Evolutionary conservation across 2,797 vertebrate genomes (phyloP).

Genomic region (Epinephelus awoara): DNA sequence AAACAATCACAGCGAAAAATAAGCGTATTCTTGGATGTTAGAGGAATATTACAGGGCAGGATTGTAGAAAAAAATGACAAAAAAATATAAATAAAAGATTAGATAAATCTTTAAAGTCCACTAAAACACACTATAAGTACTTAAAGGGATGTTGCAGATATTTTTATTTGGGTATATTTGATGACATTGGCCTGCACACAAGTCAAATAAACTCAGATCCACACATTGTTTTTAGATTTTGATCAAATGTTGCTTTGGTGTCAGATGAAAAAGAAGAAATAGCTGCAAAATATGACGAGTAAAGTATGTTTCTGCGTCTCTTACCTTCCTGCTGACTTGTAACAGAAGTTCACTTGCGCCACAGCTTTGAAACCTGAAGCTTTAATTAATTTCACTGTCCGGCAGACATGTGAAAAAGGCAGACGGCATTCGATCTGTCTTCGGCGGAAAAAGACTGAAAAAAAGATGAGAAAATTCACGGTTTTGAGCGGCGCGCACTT

Average conservation of each 20-base stretch:
- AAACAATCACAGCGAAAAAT: background rate
- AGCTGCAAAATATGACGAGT: background rate
- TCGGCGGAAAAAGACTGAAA: background rate
- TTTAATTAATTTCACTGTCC: conserved; percentile 28
- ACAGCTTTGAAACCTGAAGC: conserved; percentile 35
- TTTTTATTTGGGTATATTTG: background rate
- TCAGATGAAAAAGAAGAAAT: background rate
- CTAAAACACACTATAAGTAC: background rate
- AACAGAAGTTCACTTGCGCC: conserved; percentile 38
- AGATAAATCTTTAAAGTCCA: background rate
- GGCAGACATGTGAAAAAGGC: conserved; percentile 40
- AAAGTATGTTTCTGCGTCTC: conserved; percentile 20
- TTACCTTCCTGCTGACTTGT: conserved; percentile 66
- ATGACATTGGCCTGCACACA: background rate
- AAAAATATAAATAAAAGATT: too few relatives aligned
- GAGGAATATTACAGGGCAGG: background rate
- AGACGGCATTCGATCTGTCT: conserved; percentile 1
- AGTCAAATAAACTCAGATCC: background rate
- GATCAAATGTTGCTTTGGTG: too few relatives aligned
- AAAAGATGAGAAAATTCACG: conserved; percentile 11
- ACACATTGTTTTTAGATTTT: background rate
- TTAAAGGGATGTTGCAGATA: background rate
- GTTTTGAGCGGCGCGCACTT: conserved; percentile 39
- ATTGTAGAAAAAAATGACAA: background rate
- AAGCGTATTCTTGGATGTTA: background rate